Evolutionary conservation across 2,888 invertebrate species (phyloP).

Genomic region (Atherix ibis): DNA sequence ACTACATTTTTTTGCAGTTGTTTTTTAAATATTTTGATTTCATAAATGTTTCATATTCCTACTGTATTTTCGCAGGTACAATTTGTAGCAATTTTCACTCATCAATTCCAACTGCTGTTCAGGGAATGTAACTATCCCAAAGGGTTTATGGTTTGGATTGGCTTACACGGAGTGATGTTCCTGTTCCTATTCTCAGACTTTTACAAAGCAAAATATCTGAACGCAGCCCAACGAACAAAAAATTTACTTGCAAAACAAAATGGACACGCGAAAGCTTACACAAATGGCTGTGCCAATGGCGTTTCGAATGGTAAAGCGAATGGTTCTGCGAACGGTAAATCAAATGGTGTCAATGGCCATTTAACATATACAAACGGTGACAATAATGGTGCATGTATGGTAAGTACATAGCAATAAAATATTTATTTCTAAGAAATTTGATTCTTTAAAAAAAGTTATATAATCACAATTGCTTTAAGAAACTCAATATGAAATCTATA

Average conservation of each 20-base stretch:
- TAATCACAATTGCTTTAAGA: too few relatives aligned
- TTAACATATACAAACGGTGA: slow-evolving; percentile 15
- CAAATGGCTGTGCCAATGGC: too few relatives aligned
- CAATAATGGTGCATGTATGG: slow-evolving; percentile 51
- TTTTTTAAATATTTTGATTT: background rate
- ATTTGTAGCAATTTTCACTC: slow-evolving; percentile 80
- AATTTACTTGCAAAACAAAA: slow-evolving; percentile 16
- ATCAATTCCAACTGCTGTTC: slow-evolving; percentile 83
- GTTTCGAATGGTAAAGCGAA: slow-evolving; percentile 11
- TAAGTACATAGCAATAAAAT: slow-evolving; percentile 29
- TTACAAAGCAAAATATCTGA: slow-evolving; percentile 68
- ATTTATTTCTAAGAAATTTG: too few relatives aligned
- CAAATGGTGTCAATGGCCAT: slow-evolving; percentile 7
- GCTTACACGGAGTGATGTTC: slow-evolving; percentile 85
- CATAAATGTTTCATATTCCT: slow-evolving; percentile 1
- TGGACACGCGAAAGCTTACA: slow-evolving; percentile 6
- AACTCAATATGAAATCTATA: too few relatives aligned
- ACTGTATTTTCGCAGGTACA: too few relatives aligned
- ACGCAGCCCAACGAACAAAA: slow-evolving; percentile 18
- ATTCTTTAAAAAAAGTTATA: too few relatives aligned
- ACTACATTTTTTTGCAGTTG: background rate
- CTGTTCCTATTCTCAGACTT: slow-evolving; percentile 88
- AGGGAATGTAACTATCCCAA: slow-evolving; percentile 84
- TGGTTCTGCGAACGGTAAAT: slow-evolving; percentile 8
- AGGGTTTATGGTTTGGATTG: slow-evolving; percentile 86